Evolutionary conservation across 2,888 invertebrate genomes (phyloP), one percentile per base, ranked within the genome.

Genomic region (Gari tellinella): DNA sequence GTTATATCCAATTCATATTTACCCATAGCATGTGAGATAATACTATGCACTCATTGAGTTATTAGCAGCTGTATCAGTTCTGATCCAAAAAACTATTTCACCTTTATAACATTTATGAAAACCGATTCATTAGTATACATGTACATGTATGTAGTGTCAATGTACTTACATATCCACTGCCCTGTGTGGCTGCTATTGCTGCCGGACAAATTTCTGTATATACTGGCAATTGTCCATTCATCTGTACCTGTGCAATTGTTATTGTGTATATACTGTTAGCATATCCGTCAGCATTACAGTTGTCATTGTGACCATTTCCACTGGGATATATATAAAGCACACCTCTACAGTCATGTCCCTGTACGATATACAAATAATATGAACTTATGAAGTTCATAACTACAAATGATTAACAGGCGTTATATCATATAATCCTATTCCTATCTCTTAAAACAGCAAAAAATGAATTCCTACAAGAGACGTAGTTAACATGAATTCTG

Each of bases 241-340:
- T 10, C 1, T 7, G 17, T 15, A 58, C 48, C 21, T 37, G 21
- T 25, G 58, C 37, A 8, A 58, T 48, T 1, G 58, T 58, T 17
- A 58, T 21, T 19, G 58, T 58, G 17, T 48, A 21, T 5, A 58
- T 21, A 58, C 58, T 58, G 10, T 48, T 58, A 10, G 58, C 58
- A 48, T 58, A 58, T 1, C 58, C 58, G 17, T 58, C 58, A 19
- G 45, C 45, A 23, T 58, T 58, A 23, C 58, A 58, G 31, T 58
- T 58, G 38, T 58, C 58, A n/a, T 19, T 8, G 19, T 58, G 7
- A 46, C 58, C 58, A 48, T 58, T 46, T 3, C 58, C 58, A 48
- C 37, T 48, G 1, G 58, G 58, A 37, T 7, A 46, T 3, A 58
- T 46, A 21, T 37, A 58, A 19, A 58, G 26, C 3, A 45, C n/a